These are phyloP conservation scores for Apocrypta bakeri DNA, from an alignment of 1,140 invertebrate species.

Conservation along the genomic window DNA sequence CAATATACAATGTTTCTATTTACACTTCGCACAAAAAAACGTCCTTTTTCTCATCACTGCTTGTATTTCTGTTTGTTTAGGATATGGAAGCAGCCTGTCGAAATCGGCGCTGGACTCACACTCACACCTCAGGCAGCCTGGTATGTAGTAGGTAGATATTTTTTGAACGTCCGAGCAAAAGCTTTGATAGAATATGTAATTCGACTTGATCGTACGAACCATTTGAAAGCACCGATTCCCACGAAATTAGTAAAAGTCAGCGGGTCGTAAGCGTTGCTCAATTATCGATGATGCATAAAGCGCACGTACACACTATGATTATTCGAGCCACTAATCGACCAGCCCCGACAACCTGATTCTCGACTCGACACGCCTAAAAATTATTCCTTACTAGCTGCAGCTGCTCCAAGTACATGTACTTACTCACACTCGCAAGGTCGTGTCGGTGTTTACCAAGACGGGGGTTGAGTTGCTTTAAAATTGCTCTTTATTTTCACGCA, in stretches of 20 bases:
- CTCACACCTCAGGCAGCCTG: conserved; percentile 89
- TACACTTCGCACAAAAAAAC: neutral
- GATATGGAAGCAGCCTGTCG: conserved; percentile 85
- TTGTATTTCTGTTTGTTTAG: conserved; percentile 74
- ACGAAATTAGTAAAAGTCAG: neutral
- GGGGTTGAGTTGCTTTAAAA: neutral
- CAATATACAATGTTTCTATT: neutral
- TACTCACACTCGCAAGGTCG: neutral
- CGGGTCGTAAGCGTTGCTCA: neutral
- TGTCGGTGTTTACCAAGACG: too few species aligned
- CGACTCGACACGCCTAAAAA: conserved; percentile 61
- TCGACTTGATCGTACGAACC: neutral
- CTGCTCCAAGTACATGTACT: conserved; percentile 56
- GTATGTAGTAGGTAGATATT: conserved; percentile 78
- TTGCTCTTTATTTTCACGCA: neutral
- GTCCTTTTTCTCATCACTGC: neutral
- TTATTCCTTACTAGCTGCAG: conserved; percentile 55
- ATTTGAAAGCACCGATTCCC: neutral
- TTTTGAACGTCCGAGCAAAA: conserved; percentile 64
- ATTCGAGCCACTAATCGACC: conserved; percentile 59
- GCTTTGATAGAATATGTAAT: neutral
- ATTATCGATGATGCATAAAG: neutral
- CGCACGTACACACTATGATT: conserved; percentile 46
- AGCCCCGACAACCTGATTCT: conserved; percentile 48
- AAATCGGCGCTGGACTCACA: conserved; percentile 89